Evolutionary conservation across 2,797 vertebrate species (phyloP), one percentile per base, ranked within the genome.

Genomic region (Poeciliopsis gracilis): DNA sequence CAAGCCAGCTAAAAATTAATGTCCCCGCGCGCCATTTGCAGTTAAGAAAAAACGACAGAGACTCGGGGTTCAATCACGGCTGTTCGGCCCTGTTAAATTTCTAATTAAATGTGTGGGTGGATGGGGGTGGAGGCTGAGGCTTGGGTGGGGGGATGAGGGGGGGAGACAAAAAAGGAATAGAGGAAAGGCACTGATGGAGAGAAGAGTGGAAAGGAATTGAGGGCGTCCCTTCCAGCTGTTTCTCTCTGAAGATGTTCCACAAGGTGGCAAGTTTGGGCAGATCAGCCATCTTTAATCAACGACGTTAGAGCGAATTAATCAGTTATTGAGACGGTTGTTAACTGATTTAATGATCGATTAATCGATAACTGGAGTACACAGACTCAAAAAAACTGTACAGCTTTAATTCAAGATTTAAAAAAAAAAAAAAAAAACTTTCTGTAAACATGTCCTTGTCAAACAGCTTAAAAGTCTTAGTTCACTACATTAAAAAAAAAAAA

Each of bases 21-120:
- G 94, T 95, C 93, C 95, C 95, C 4, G 15, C 11, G 89, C 92
- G 87, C 94, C 94, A 94, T 96, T 96, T 95, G 94, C 95, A 95
- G 94, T 95, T 96, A 95, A 94, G 93, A 90, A 94, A 95, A 95
- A 92, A 94, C 89, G 93, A 95, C 94, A 94, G 92, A 93, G 94
- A 94, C 93, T 94, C 88, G 75, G 89, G 88, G 91, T 89, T 82
- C 92, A 91, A 86, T 92, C 92, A 94, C 88, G 88, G 90, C 94
- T 91, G 95, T 95, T 95, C 94, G 93, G 94, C 93, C 93, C 90
- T 91, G 95, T 96, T 96, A 95, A 94, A 95, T 96, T 96, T 94
- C 91, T 96, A 96, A 96, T 96, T 96, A 95, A 91, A 88, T 92
- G 90, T 88, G 86, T 86, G 82, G 84, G 87, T 77, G 84, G 61